Conservation (phyloP, 2,888 invertebrate genomes). For the Pyralis farinalis region DNA sequence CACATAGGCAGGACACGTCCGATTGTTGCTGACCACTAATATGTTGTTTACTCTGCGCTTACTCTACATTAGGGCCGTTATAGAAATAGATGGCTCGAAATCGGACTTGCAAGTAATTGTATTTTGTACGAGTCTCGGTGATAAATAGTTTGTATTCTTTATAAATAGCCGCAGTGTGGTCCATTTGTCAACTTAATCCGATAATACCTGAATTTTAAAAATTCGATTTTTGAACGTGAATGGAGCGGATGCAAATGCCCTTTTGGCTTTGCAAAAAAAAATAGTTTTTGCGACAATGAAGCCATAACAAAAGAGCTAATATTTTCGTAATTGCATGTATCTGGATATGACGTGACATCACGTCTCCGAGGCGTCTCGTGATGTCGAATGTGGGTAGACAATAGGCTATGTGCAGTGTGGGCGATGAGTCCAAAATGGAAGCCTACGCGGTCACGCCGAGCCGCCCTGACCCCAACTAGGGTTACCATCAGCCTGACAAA, state of each 20-base stretch:
- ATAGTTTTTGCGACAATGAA: not conserved
- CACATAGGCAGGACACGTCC: conserved; percentile 45
- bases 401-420: conserved; percentile 51
- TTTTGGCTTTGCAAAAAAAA: not conserved
- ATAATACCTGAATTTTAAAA: conserved; percentile 33
- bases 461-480: conserved; percentile 11
- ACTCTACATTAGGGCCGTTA: conserved; percentile 55
- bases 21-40: conserved; percentile 61
- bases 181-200: conserved; percentile 42
- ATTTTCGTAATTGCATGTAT: conserved; percentile 43
- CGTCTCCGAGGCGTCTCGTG: conserved; percentile 46
- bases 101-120: conserved; percentile 33
- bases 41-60: conserved; percentile 70
- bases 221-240: not conserved
- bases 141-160: too few relatives aligned
- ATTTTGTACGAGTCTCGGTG: conserved; percentile 8
- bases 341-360: conserved; percentile 55
- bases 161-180: conserved; percentile 29
- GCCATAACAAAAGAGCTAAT: not conserved
- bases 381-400: conserved; percentile 57
- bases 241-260: not conserved
- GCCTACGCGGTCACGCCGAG: conserved; percentile 48
- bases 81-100: conserved; percentile 56
- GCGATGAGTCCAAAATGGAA: conserved; percentile 59
- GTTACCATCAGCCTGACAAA: conserved; percentile 1